These are phyloP conservation scores for Meles meles DNA, from an alignment of 2,113 vertebrate species.

Conservation along the genomic window DNA sequence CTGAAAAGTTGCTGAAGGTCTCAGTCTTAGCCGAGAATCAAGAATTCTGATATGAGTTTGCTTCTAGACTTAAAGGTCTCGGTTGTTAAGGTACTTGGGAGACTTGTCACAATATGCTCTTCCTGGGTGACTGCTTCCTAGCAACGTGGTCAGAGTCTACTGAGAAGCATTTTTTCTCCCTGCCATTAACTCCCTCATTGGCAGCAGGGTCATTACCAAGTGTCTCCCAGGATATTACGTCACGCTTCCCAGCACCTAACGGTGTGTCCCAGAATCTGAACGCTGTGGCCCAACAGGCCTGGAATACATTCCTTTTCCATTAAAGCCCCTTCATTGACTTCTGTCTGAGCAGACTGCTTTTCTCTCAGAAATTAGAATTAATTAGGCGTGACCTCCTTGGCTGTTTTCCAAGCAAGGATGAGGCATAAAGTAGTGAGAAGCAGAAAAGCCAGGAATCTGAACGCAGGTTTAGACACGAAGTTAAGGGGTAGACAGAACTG, in stretches of 20 bases:
- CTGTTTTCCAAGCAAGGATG: conserved; percentile 21
- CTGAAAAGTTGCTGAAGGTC: background rate
- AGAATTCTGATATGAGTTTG: background rate
- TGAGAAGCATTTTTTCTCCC: background rate
- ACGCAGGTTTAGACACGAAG: background rate
- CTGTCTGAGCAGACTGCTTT: background rate
- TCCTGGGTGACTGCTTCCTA: background rate
- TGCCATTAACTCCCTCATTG: rapidly evolving
- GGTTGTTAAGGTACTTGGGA: background rate
- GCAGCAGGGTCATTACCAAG: background rate
- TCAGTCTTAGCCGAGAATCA: background rate
- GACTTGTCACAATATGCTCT: background rate
- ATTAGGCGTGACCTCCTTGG: background rate
- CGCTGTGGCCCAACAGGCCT: background rate
- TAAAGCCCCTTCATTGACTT: background rate
- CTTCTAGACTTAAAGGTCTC: conserved; percentile 12
- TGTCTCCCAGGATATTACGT: background rate
- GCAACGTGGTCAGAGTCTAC: background rate
- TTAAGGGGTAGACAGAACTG: background rate
- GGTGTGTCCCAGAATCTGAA: background rate
- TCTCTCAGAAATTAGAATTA: conserved; percentile 19
- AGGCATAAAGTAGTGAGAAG: background rate
- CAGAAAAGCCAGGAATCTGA: background rate
- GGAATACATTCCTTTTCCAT: background rate
- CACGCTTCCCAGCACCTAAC: background rate